phyloP scores from a whole-genome alignment of 2,797 vertebrate species.

The Gouania willdenowi region DNA sequence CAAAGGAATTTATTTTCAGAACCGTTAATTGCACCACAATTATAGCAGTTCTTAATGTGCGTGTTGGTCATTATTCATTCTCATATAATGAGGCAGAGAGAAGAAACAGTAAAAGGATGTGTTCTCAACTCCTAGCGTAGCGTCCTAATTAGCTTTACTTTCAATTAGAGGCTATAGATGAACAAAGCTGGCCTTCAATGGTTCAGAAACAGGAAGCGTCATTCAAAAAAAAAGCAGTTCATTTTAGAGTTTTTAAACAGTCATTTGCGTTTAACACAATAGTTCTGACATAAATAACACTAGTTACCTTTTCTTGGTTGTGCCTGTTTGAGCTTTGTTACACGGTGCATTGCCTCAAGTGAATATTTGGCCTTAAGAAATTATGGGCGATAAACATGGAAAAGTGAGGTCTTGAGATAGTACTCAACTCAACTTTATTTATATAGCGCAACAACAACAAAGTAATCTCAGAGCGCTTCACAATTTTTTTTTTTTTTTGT shows the following conservation, averaged over 20 bases:
- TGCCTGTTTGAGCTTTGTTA: no score
- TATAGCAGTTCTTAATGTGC: constrained; percentile 39
- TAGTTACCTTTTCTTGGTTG: no score
- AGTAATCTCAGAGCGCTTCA: no score
- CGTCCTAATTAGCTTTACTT: constrained; percentile 45
- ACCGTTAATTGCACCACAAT: constrained; percentile 52
- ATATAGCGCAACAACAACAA: no score
- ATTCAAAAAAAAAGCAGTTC: background rate
- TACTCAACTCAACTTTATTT: no score
- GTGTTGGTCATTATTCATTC: constrained; percentile 49
- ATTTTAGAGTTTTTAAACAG: background rate
- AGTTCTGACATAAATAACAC: no score
- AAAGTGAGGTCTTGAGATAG: no score
- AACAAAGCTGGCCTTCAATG: constrained; percentile 2
- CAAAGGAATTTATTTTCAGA: constrained; percentile 48
- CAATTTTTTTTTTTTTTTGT: no score
- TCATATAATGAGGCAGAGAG: constrained; percentile 43
- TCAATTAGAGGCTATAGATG: constrained; percentile 34
- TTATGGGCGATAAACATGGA: no score
- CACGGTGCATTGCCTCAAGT: no score
- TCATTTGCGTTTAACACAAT: no score
- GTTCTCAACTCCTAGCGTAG: constrained; percentile 27
- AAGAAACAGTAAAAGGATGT: constrained; percentile 28
- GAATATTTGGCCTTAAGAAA: no score
- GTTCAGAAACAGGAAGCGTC: constrained; percentile 24